Percentiles rank a stretch among this genome's conserved stretches.
Conservation (phyloP, 2,797 vertebrate genomes). For the Acomys russatus region DNA sequence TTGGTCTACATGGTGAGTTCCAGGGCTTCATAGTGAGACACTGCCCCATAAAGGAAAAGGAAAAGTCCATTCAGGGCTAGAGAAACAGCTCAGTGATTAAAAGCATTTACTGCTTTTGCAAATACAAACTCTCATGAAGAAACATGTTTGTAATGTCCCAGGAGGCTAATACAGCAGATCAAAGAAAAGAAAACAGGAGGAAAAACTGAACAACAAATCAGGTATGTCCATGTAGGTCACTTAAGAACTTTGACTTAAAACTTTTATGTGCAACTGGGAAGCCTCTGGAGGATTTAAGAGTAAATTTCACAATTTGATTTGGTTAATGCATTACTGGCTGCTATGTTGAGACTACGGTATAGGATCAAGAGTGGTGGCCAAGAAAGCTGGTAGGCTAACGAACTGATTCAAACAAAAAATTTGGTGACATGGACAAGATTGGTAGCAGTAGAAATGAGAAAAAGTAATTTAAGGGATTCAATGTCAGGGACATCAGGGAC, state of each 20-base stretch:
- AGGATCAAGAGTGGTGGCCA: background rate
- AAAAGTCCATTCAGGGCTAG: background rate
- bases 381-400: background rate
- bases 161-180: background rate
- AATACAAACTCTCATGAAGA: background rate
- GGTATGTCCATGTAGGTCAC: background rate
- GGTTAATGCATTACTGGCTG: background rate
- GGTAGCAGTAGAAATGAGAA: background rate
- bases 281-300: background rate
- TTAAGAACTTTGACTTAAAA: slow-evolving; percentile 24
- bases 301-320: background rate
- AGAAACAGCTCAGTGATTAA: background rate
- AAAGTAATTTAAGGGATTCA: background rate
- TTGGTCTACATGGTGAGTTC: background rate
- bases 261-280: background rate
- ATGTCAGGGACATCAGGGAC: no score
- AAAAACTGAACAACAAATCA: background rate
- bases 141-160: background rate
- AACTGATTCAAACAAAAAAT: background rate
- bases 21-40: background rate
- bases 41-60: background rate
- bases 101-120: background rate
- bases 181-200: background rate
- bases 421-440: background rate
- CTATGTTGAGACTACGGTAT: background rate